phyloP scores from a whole-genome alignment of 2,797 vertebrate genomes.

The Squalus acanthias region DNA sequence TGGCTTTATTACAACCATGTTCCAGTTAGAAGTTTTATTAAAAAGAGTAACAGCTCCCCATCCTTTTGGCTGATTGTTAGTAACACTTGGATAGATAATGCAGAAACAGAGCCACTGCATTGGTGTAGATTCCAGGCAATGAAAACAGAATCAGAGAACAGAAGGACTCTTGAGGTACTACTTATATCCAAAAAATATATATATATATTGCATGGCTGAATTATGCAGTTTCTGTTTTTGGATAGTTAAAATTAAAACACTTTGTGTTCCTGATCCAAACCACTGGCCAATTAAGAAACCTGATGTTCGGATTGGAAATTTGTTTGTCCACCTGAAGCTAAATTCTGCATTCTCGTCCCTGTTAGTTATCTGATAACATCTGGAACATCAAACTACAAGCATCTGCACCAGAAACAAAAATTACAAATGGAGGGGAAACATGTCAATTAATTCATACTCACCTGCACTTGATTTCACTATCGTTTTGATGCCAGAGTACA shows the following conservation, averaged over 20 bases:
- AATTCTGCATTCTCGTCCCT: neutral
- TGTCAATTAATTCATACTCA: conserved; percentile 57
- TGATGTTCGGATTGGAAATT: neutral
- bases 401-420: neutral
- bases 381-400: neutral
- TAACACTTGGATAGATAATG: no score
- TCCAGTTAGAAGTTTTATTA: no score
- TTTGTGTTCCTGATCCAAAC: neutral
- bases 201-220: neutral
- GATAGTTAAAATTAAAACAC: neutral
- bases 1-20: no score
- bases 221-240: neutral
- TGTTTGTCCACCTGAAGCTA: neutral
- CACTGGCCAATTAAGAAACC: neutral
- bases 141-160: no score
- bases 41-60: no score
- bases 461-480: conserved; percentile 87
- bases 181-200: no score
- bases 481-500: conserved; percentile 94
- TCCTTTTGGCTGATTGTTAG: no score
- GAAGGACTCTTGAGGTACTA: no score
- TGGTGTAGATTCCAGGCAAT: no score
- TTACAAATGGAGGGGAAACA: conserved; percentile 37
- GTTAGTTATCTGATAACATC: neutral
- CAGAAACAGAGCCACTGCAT: no score